Percentiles rank a stretch among this genome's conserved stretches.
These are phyloP conservation scores for Alloscopus bannaensis DNA, from an alignment of 2,888 invertebrate genomes.

Conservation along the genomic window DNA sequence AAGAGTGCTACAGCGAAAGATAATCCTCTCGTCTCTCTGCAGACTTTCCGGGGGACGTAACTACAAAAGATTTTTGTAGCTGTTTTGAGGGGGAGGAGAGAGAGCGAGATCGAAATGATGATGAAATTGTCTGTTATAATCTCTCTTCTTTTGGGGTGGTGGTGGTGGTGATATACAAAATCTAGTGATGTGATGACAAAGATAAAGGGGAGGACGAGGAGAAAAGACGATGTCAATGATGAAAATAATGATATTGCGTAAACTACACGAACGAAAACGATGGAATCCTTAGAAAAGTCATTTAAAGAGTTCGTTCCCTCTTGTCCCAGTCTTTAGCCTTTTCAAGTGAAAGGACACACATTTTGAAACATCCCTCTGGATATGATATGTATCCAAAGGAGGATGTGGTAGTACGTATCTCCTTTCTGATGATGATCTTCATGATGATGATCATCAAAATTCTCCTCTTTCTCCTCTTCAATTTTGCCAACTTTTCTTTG, in stretches of 20 bases:
- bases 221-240: not conserved
- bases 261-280: no score
- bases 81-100: not conserved
- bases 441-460: conserved; percentile 8
- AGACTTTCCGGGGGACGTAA: not conserved
- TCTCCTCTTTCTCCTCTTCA: conserved; percentile 8
- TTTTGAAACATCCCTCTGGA: no score
- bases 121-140: conserved; percentile 32
- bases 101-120: conserved; percentile 17
- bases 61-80: not conserved
- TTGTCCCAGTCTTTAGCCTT: not conserved
- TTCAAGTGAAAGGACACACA: not conserved
- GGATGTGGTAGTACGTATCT: not conserved
- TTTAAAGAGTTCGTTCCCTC: not conserved
- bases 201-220: conserved; percentile 10
- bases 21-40: no score
- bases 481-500: conserved; percentile 10
- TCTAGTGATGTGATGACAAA: conserved; percentile 6
- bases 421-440: not conserved
- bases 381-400: conserved; percentile 4
- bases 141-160: conserved; percentile 13
- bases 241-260: conserved; percentile 26
- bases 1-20: not conserved
- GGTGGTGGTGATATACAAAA: conserved; percentile 16
- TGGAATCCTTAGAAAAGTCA: conserved; percentile 12